Evolutionary conservation across 2,113 vertebrate genomes (phyloP), one percentile per base, ranked within the genome.

Genomic region (Elephas maximus): DNA sequence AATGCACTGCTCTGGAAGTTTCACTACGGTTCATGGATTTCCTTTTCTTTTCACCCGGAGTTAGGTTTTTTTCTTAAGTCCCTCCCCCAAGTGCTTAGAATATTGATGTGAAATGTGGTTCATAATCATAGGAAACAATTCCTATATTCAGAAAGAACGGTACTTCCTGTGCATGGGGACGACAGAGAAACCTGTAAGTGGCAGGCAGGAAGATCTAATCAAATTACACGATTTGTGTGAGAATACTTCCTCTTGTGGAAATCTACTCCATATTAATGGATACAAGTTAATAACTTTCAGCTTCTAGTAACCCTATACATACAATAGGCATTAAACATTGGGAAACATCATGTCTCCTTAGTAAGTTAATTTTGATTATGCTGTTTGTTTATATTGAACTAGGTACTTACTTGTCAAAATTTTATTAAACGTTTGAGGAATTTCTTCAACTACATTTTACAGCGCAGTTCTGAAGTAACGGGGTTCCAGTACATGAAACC

Each of bases 11-110:
- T 96, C 53, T 92, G n/a, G 20, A 94, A 60, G 21, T 85, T 90
- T 93, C 44, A 44, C 92, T 74, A 86, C 62, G 88, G 77, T 79
- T 87, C 88, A 57, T 78, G 37, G 24, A 41, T 95, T 97, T 95
- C 48, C 62, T 97, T 94, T 96, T 67, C 62, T 97, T 94, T 96
- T 67, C 53, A 86, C 48, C 1, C 28, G 86, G 65, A 98, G 86
- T 94, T 96, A 86, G 14, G 88, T 37, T 20, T 79, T 79, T 96
- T 88, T 82, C 76, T 95, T 91, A 95, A 95, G 60, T 95, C 90
- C 20, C n/a, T 95, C 21, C 57, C 79, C 86, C 8, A 14, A 93
- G 89, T 88, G 18, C 44, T 93, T 92, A 92, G 85, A 88, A 95
- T 92, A 94, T 91, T 86, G 60, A 88, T 96, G 45, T 85, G 24